These are phyloP conservation scores for Notarius lentiginosus DNA, from an alignment of 2,113 vertebrate species.

Conservation along the genomic window DNA sequence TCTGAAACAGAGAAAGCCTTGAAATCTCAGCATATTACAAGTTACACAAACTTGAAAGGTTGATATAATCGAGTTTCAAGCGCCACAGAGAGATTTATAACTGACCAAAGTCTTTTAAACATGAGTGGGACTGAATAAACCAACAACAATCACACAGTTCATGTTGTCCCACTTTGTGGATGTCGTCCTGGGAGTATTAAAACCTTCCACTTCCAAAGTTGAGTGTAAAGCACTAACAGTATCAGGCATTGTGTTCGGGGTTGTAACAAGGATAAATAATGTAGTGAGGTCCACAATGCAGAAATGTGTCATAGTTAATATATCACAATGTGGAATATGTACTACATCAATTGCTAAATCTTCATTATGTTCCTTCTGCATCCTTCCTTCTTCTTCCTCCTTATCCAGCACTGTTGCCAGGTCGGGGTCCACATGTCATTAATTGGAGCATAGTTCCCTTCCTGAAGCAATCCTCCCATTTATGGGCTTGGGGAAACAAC, in stretches of 20 bases:
- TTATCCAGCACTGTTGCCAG: no score
- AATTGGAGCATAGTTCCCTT: no score
- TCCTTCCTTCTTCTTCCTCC: no score
- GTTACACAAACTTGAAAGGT: neutral
- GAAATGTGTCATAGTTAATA: neutral
- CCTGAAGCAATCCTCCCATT: no score
- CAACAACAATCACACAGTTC: neutral
- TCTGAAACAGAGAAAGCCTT: conserved; percentile 15
- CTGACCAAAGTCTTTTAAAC: neutral
- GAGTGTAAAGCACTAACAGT: neutral
- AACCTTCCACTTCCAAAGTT: neutral
- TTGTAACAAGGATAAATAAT: neutral
- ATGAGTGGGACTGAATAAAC: neutral
- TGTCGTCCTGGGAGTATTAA: neutral
- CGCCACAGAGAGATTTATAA: neutral
- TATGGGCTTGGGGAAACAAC: no score
- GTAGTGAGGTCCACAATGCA: neutral
- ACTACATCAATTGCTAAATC: neutral
- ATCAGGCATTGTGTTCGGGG: neutral
- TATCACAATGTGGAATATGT: neutral
- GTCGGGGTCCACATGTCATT: no score
- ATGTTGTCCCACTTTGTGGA: neutral
- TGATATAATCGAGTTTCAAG: conserved; percentile 10
- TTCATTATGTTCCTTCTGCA: neutral
- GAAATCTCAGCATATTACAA: conserved; percentile 28